These are phyloP conservation scores for Coenonympha arcania DNA, from an alignment of 2,888 invertebrate species.

Conservation along the genomic window DNA sequence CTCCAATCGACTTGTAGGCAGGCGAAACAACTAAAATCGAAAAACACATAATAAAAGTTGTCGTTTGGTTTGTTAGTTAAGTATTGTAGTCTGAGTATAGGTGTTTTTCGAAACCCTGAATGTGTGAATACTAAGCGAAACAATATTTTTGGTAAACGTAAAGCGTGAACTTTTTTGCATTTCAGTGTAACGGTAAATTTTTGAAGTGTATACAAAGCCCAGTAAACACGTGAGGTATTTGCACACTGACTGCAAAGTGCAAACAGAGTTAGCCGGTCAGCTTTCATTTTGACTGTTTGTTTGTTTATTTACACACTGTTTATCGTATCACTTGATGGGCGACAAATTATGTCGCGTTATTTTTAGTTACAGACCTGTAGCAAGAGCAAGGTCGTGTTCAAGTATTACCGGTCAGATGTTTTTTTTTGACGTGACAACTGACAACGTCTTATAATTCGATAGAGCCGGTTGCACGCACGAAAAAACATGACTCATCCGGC, in stretches of 20 bases:
- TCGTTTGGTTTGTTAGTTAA: too few species aligned
- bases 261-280: background rate
- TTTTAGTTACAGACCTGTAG: constrained; percentile 2
- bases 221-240: background rate
- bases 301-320: background rate
- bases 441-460: too few species aligned
- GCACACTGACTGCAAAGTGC: background rate
- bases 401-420: constrained; percentile 14
- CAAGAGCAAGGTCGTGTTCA: constrained; percentile 11
- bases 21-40: too few species aligned
- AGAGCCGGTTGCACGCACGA: too few species aligned
- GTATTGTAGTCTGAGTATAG: too few species aligned
- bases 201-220: background rate
- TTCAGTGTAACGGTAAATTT: background rate
- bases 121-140: too few species aligned
- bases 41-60: too few species aligned
- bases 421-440: constrained; percentile 1
- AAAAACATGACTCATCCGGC: too few species aligned
- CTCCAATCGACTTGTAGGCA: too few species aligned
- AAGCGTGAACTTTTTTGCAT: too few species aligned
- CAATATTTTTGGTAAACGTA: background rate
- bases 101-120: too few species aligned
- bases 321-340: constrained; percentile 9
- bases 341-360: constrained; percentile 8
- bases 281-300: background rate